phyloP scores from a whole-genome alignment of 2,113 vertebrate species.

The Neodon shergylaensis region DNA sequence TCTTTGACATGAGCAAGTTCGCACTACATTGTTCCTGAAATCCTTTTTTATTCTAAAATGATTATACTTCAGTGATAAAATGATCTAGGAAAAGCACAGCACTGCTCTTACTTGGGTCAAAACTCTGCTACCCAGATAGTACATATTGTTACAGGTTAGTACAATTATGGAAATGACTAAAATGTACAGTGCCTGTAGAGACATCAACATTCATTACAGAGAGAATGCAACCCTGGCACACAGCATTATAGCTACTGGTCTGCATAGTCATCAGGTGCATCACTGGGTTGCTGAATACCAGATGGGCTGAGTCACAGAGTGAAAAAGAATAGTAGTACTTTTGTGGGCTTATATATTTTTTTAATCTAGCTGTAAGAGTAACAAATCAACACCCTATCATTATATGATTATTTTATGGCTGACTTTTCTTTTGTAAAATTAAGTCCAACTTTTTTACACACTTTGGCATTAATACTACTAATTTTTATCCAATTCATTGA shows the following conservation, averaged over 20 bases:
- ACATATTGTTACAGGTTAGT: not conserved
- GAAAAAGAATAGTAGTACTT: not conserved
- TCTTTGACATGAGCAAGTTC: not conserved
- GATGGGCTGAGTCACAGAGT: not conserved
- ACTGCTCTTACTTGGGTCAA: not conserved
- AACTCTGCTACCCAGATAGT: not conserved
- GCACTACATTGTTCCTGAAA: not conserved
- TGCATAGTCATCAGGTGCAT: not conserved
- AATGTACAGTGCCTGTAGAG: not conserved
- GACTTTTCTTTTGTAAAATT: not conserved
- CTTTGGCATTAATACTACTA: not conserved
- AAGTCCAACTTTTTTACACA: not conserved
- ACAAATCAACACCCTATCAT: not conserved
- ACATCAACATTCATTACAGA: conserved; percentile 7
- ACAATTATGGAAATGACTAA: not conserved
- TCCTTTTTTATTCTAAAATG: not conserved
- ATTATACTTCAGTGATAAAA: not conserved
- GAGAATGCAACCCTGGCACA: not conserved
- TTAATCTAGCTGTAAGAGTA: not conserved
- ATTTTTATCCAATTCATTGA: not conserved
- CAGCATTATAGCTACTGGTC: not conserved
- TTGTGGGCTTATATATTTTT: conserved; percentile 10
- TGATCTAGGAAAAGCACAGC: not conserved
- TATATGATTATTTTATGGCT: not conserved
- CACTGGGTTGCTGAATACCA: not conserved